These are phyloP conservation scores for Sialia sialis DNA, from an alignment of 2,113 vertebrate species.

Conservation along the genomic window DNA sequence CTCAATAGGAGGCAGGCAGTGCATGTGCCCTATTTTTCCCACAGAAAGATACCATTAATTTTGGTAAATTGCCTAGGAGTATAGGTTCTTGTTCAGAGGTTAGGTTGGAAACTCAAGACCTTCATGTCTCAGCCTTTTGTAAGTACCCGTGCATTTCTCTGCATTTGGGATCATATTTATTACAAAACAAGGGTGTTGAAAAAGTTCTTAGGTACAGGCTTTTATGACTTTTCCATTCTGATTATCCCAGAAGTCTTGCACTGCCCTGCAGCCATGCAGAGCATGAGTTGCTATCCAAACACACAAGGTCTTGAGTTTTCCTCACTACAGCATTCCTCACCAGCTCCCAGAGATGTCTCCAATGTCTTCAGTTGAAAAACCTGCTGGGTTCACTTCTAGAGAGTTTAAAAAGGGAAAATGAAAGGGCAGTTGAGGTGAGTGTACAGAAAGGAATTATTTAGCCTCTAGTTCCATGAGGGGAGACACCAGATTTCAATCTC, in stretches of 20 bases:
- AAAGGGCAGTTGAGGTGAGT: neutral
- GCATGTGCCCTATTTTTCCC: neutral
- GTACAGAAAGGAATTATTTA: neutral
- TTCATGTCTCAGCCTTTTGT: neutral
- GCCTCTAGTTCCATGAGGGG: neutral
- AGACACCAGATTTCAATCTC: neutral
- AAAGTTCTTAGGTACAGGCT: neutral
- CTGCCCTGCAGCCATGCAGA: neutral
- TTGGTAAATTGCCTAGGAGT: neutral
- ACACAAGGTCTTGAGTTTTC: neutral
- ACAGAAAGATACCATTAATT: neutral
- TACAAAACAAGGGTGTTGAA: neutral
- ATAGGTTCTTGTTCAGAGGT: neutral
- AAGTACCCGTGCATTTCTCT: neutral
- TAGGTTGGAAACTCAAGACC: neutral
- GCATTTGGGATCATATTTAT: neutral
- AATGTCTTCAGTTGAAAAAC: neutral
- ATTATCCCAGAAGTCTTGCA: neutral
- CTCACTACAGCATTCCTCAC: accelerated
- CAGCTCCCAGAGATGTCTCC: neutral
- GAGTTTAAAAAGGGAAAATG: neutral
- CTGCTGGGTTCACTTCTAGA: neutral
- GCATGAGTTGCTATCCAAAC: neutral
- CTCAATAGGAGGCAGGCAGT: neutral
- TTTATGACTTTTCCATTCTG: neutral